Base-by-base conservation (phyloP, 2,888 invertebrate genomes). In the Agriopis marginaria region DNA sequence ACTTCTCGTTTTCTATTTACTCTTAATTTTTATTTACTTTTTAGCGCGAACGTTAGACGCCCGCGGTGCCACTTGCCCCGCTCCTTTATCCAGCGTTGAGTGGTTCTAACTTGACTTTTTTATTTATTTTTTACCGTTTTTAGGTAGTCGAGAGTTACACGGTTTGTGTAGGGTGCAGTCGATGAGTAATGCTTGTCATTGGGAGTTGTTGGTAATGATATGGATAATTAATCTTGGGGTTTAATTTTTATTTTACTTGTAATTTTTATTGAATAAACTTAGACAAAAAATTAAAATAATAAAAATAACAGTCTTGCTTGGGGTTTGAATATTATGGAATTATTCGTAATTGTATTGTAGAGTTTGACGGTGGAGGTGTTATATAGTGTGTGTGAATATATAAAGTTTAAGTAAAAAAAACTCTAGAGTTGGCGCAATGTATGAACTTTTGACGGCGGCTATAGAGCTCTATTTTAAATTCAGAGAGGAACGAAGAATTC, bases 11-110 rank as follows among this genome's bases (percentile, higher is more conserved):
- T 66, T 70, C 44, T 65, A 69, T 69, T 69, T 68, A 58, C 68
- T 68, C 62, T 83, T 81, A 84, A 82, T 82, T 82, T 84, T 82
- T 83, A 83, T 86, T 86, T 84, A 81, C 81, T 84, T 82, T 79
- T 81, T 74, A 80, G 81, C 80, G 83, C 84, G 79, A 84, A 83
- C 77, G 84, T 88, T 88, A 89, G 86, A 85, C 85, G 88, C 89
- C 85, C 75, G 79, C 77, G 84, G 87, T 83, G 83, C 86, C 87
- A 87, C 89, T 90, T 88, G 79, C 80, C 80, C 76, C 81, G 79
- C 79, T 79, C 83, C 83, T 85, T 84, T 82, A 84, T 83, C 80
- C 11, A 80, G 80, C 75, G 77, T 66, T 73, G 75, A 75, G 75
- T 73, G 75, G 73, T 75, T 80, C 78, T 78, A 75, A 77, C 83